Evolutionary conservation across 1,140 invertebrate species (phyloP).

Genomic region (Nasonia vitripennis): DNA sequence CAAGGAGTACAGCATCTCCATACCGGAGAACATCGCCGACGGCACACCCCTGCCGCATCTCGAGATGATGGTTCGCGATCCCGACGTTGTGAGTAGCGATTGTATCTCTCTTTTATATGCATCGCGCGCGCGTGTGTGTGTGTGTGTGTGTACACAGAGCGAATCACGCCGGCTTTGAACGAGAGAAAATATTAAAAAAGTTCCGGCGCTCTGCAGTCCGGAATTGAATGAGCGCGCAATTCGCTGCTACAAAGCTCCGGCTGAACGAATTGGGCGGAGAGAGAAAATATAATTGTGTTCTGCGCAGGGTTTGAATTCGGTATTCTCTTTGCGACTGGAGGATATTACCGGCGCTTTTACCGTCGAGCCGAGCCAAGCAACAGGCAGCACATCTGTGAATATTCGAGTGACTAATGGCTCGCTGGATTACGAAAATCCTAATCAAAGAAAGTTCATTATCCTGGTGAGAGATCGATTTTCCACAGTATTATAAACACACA

Average conservation of each 20-base stretch:
- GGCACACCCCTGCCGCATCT: constrained; percentile 88
- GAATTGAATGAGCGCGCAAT: background rate
- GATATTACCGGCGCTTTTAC: constrained; percentile 89
- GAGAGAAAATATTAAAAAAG: background rate
- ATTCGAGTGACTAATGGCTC: constrained; percentile 87
- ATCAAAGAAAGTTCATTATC: constrained; percentile 93
- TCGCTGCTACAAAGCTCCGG: background rate
- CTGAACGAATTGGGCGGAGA: background rate
- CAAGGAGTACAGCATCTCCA: constrained; percentile 86
- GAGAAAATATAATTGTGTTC: constrained; percentile 43
- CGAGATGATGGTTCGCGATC: constrained; percentile 90
- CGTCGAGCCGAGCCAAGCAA: constrained; percentile 86
- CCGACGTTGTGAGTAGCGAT: constrained; percentile 83
- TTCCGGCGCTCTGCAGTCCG: background rate
- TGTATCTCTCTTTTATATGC: constrained; percentile 20
- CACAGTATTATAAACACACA: background rate
- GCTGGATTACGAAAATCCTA: constrained; percentile 93
- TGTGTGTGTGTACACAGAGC: no score
- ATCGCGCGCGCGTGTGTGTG: no score
- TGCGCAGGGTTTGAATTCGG: constrained; percentile 85
- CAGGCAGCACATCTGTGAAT: constrained; percentile 87
- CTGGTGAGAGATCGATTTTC: constrained; percentile 76
- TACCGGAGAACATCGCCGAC: constrained; percentile 87
- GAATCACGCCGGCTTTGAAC: no score
- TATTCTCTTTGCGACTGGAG: constrained; percentile 84